Evolutionary conservation across 2,797 vertebrate genomes (phyloP).

Genomic region (Cryptoblepharus egeriae): DNA sequence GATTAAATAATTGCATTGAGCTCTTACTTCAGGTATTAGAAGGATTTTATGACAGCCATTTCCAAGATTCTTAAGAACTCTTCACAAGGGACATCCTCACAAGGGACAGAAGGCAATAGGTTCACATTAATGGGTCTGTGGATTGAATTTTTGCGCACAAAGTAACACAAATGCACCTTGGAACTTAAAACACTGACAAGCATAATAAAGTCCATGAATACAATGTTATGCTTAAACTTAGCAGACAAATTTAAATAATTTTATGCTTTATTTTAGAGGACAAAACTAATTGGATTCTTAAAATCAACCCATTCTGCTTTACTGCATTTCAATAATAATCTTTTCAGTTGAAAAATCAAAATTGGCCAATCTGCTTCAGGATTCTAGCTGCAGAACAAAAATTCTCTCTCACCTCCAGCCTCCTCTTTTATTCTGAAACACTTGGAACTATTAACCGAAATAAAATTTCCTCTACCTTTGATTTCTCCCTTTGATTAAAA

Average conservation of each 20-base stretch:
- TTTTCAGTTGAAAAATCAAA: neutral
- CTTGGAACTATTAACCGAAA: conserved; percentile 37
- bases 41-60: neutral
- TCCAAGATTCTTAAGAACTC: neutral
- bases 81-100: neutral
- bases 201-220: neutral
- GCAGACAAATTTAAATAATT: too few species aligned
- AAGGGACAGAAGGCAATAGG: neutral
- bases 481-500: conserved; percentile 12
- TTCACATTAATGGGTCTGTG: neutral
- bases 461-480: conserved; percentile 28
- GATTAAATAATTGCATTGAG: neutral
- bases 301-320: neutral
- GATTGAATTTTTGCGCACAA: neutral
- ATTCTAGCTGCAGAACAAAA: neutral
- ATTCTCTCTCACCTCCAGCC: conserved; percentile 22
- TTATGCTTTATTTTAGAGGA: neutral
- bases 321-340: neutral
- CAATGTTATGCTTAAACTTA: neutral
- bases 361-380: neutral
- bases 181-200: neutral
- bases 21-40: neutral
- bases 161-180: neutral
- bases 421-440: conserved; percentile 39
- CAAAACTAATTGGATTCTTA: neutral